phyloP scores from a whole-genome alignment of 2,888 invertebrate species.

The Drosophila conformis region DNA sequence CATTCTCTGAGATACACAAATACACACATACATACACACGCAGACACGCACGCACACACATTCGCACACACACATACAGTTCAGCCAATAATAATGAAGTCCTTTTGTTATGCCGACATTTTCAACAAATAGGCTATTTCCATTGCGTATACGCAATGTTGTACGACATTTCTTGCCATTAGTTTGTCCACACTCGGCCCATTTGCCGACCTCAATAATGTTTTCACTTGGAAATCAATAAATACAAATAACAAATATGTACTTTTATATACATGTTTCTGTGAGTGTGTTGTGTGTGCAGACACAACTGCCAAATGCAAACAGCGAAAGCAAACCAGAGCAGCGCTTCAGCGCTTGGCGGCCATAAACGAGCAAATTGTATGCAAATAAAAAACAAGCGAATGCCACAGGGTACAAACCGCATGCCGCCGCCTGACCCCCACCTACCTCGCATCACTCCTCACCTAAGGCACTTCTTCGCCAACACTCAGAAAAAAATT shows the following conservation, averaged over 20 bases:
- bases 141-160: slow-evolving; percentile 62
- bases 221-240: slow-evolving; percentile 77
- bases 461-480: slow-evolving; percentile 10
- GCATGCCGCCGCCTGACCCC: slow-evolving; percentile 18
- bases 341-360: slow-evolving; percentile 39
- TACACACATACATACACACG: slow-evolving; percentile 13
- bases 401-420: slow-evolving; percentile 51
- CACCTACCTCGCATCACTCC: neutral
- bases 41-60: neutral
- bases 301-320: slow-evolving; percentile 21
- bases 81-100: slow-evolving; percentile 78
- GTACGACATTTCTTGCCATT: slow-evolving; percentile 15
- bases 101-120: slow-evolving; percentile 73
- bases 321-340: slow-evolving; percentile 21
- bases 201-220: slow-evolving; percentile 72
- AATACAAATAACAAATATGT: slow-evolving; percentile 74
- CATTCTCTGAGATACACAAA: slow-evolving; percentile 17
- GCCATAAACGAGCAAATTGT: slow-evolving; percentile 74
- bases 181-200: slow-evolving; percentile 13
- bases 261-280: neutral
- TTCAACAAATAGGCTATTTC: slow-evolving; percentile 63
- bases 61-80: slow-evolving; percentile 28
- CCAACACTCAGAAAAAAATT: neutral
- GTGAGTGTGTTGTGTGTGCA: neutral
- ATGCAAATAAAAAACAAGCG: slow-evolving; percentile 70